Evolutionary conservation across 1,140 invertebrate species (phyloP).

Genomic region (Batillaria attramentaria): DNA sequence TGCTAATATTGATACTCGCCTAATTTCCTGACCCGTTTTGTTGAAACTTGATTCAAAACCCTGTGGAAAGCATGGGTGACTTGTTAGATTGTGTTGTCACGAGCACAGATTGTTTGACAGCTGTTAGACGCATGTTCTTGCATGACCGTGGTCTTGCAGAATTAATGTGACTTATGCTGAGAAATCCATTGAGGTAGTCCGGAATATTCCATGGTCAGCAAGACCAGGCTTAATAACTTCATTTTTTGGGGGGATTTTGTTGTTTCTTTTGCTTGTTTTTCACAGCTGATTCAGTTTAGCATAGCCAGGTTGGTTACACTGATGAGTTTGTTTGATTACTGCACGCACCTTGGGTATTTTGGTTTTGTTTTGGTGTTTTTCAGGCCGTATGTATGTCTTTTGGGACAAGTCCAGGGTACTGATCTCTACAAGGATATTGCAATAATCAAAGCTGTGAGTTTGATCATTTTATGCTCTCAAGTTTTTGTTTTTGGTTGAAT

Average conservation of each 20-base stretch:
- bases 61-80: too few species aligned
- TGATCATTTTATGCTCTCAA: conserved; percentile 26
- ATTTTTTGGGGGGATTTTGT: neutral
- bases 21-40: neutral
- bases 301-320: neutral
- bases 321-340: neutral
- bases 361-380: conserved; percentile 27
- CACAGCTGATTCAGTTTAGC: neutral
- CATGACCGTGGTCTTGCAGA: too few species aligned
- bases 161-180: too few species aligned
- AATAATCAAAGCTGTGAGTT: conserved; percentile 63
- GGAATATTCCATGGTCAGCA: too few species aligned
- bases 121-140: too few species aligned
- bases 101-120: too few species aligned
- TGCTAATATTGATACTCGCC: neutral
- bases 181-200: too few species aligned
- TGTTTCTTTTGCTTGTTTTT: neutral
- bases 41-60: too few species aligned
- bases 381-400: conserved; percentile 67
- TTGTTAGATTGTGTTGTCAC: too few species aligned
- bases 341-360: neutral
- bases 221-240: too few species aligned
- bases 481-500: neutral
- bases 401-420: conserved; percentile 68
- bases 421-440: conserved; percentile 69